Percentiles rank a stretch among this genome's conserved stretches.
phyloP scores from a whole-genome alignment of 1,140 invertebrate genomes.

The Trichonephila clavipes region DNA sequence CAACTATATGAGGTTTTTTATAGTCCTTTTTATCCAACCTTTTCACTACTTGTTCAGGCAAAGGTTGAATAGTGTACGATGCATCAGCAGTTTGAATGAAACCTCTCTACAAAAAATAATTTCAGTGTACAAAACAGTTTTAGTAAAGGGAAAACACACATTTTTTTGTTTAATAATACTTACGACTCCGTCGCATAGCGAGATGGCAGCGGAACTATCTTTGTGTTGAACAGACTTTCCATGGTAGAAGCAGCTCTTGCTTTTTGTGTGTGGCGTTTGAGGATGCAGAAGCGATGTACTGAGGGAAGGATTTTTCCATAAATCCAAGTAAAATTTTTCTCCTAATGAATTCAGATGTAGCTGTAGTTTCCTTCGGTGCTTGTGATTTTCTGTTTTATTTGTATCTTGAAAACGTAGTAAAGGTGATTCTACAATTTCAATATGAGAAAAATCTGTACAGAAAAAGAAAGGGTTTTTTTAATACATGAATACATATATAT shows the following conservation, averaged over 20 bases:
- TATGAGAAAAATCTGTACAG: conserved; percentile 56
- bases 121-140: not conserved
- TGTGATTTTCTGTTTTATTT: conserved; percentile 40
- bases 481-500: no score
- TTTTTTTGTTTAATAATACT: not conserved
- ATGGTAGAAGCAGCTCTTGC: conserved; percentile 73
- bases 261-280: not conserved
- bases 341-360: conserved; percentile 18
- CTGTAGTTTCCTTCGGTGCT: not conserved
- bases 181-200: conserved; percentile 77
- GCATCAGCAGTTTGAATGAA: conserved; percentile 74
- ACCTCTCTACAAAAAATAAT: conserved; percentile 74
- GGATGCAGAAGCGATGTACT: not conserved
- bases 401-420: not conserved
- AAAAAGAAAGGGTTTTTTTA: not conserved
- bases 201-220: conserved; percentile 75
- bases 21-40: conserved; percentile 36
- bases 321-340: conserved; percentile 40
- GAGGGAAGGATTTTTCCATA: conserved; percentile 40
- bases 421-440: conserved; percentile 65
- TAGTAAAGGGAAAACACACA: no score
- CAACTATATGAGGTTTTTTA: conserved; percentile 66
- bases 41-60: conserved; percentile 63
- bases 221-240: conserved; percentile 66
- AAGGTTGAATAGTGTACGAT: conserved; percentile 76